Base-by-base conservation (phyloP, 2,888 invertebrate genomes). In the Hydropsyche betteni region DNA sequence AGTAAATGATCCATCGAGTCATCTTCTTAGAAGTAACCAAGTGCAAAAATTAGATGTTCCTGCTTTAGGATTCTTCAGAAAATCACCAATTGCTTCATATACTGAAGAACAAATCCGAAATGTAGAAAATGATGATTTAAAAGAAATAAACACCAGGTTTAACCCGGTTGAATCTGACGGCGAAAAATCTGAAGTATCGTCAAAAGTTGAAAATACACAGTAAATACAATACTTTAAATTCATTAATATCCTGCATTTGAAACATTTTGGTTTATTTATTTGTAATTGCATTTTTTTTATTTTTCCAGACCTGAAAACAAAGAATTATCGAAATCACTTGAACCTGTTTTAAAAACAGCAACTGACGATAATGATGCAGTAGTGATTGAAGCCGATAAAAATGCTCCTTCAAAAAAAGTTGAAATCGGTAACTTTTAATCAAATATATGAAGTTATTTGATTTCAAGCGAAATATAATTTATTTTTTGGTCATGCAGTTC, bases 381-480 rank as follows among this genome's bases (percentile, higher is more conserved):
- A 24, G 12, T 61, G 24, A 61, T 61, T 33, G 61, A 61, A 16
- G 24, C 64, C 8, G 44, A 69, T 50, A 80, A 80, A 14, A 80
- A 80, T 55, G 73, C 79, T 16, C 79, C n/a, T 5, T 4, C 36
- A 12, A 16, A 68, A 14, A 68, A 44, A 68, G 44, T 12, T 1
- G 61, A 61, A 33, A 61, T 33, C 12, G 61, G 61, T 61, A 61
- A 24, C 10, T 44, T 44, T 44, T 44, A 8, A 8, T 10, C 4
- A 4, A 33, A 61, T 2, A 61, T 5, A 24, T 61, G 34, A 33
- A 10, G 24, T 61, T 44, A 4, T 8, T 44, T 8, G 6, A 4
- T 44, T 44, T 44, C 44, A 44, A 8, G 10, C 12, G 2, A 33
- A 61, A 7, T 61, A 24, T 33, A 61, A 24, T 16, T 61, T 12